A percentile compares a stretch with the other conserved stretches of the same genome.
Evolutionary conservation across 2,113 vertebrate species (phyloP).

Genomic region (Cyanoramphus novaezelandiae): DNA sequence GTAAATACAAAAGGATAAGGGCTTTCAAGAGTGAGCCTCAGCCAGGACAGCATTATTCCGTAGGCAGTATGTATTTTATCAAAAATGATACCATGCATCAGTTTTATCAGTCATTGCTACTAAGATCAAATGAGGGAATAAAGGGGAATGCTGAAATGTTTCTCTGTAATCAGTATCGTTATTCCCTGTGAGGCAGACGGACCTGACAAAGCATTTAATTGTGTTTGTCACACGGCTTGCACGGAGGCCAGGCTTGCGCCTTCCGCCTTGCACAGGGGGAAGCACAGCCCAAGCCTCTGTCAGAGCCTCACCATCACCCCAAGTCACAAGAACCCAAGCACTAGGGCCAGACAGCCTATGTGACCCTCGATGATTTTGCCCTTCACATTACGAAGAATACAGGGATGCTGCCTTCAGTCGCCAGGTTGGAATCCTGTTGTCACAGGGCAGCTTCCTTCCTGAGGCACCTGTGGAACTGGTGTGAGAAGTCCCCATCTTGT

Average conservation of each 20-base stretch:
- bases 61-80: conserved; percentile 55
- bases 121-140: conserved; percentile 57
- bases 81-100: conserved; percentile 34
- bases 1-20: conserved; percentile 60
- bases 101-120: conserved; percentile 62
- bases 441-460: rapidly evolving
- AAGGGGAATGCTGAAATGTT: conserved; percentile 60
- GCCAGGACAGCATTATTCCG: conserved; percentile 53
- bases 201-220: conserved; percentile 72
- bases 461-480: rapidly evolving
- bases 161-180: conserved; percentile 65
- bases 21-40: conserved; percentile 11
- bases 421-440: neutral
- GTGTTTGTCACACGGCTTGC: conserved; percentile 35
- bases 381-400: neutral
- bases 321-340: rapidly evolving
- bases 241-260: neutral
- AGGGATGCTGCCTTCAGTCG: neutral
- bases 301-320: neutral
- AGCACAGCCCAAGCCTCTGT: neutral
- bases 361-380: rapidly evolving
- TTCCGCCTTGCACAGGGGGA: rapidly evolving
- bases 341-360: rapidly evolving
- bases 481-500: rapidly evolving
- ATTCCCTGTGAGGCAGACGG: conserved; percentile 52